Conservation (phyloP, 2,888 invertebrate species). For the Clistopyga incitator region DNA sequence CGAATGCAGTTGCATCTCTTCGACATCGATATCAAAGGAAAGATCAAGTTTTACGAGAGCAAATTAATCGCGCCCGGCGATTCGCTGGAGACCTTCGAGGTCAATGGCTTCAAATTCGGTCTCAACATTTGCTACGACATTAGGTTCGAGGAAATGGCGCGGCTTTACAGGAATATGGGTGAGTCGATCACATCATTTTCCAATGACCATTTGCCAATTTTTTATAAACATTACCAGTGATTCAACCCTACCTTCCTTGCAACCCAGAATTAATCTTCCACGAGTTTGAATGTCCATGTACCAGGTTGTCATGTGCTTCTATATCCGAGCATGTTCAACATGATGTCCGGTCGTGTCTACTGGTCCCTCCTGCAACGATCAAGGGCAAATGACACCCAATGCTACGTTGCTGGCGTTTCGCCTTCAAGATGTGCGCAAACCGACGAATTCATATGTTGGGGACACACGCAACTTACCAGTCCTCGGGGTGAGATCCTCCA, state of each 20-base stretch:
- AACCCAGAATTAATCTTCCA: too few species aligned
- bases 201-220: too few species aligned
- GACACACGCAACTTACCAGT: conserved; percentile 93
- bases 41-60: conserved; percentile 97
- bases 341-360: conserved; percentile 97
- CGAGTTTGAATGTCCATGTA: too few species aligned
- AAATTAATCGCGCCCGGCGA: conserved; percentile 92
- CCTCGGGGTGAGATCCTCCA: conserved; percentile 93
- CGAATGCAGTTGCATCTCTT: conserved; percentile 92
- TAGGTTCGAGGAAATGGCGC: conserved; percentile 95
- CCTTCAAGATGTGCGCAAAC: conserved; percentile 91
- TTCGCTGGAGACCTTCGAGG: conserved; percentile 90
- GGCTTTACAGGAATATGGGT: conserved; percentile 88
- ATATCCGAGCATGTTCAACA: conserved; percentile 98
- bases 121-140: conserved; percentile 98
- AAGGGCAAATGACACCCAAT: conserved; percentile 95
- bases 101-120: conserved; percentile 91
- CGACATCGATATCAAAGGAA: conserved; percentile 97
- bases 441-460: conserved; percentile 92
- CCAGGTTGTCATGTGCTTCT: conserved; percentile 93
- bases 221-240: too few species aligned
- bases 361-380: conserved; percentile 94
- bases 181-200: too few species aligned
- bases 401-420: conserved; percentile 93
- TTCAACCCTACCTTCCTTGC: too few species aligned